Percentiles rank a stretch among this genome's conserved stretches.
These are phyloP conservation scores for Brachionus sp. DNA, from an alignment of 1,140 invertebrate species.

Conservation along the genomic window DNA sequence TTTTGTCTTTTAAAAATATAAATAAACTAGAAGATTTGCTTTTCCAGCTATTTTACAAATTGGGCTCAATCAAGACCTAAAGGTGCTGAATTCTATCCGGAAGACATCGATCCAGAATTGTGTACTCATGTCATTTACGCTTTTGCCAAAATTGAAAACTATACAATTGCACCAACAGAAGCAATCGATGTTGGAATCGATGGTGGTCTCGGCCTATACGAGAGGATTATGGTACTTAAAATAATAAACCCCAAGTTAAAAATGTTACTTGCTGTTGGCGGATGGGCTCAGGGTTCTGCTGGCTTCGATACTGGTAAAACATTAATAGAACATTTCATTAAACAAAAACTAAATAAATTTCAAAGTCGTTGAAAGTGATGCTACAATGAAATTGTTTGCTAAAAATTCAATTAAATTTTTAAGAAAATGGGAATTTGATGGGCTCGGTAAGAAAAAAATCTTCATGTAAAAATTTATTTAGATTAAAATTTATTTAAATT, in stretches of 20 bases:
- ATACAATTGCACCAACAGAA: slow-evolving; percentile 74
- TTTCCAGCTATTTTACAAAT: slow-evolving; percentile 76
- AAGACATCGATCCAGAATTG: slow-evolving; percentile 76
- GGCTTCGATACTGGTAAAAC: background rate
- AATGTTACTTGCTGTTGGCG: slow-evolving; percentile 52
- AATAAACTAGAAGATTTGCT: background rate
- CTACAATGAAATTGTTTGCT: background rate
- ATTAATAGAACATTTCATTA: background rate
- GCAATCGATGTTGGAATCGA: slow-evolving; percentile 68
- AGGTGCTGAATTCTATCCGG: slow-evolving; percentile 76
- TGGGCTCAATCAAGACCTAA: slow-evolving; percentile 84
- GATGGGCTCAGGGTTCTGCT: slow-evolving; percentile 77
- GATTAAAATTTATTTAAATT: slow-evolving; percentile 46
- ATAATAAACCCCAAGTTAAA: background rate
- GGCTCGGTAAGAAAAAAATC: slow-evolving; percentile 22
- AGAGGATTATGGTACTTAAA: slow-evolving; percentile 16
- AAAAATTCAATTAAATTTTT: slow-evolving; percentile 48
- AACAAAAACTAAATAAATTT: slow-evolving; percentile 60
- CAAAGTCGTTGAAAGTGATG: slow-evolving; percentile 74
- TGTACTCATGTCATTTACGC: slow-evolving; percentile 91
- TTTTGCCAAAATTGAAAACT: slow-evolving; percentile 69
- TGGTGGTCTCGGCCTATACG: slow-evolving; percentile 14
- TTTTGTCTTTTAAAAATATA: background rate
- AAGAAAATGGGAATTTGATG: slow-evolving; percentile 60
- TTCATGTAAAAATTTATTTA: background rate